Evolutionary conservation across 2,888 invertebrate species (phyloP), one percentile per base, ranked within the genome.

Genomic region (Alsophila aescularia): DNA sequence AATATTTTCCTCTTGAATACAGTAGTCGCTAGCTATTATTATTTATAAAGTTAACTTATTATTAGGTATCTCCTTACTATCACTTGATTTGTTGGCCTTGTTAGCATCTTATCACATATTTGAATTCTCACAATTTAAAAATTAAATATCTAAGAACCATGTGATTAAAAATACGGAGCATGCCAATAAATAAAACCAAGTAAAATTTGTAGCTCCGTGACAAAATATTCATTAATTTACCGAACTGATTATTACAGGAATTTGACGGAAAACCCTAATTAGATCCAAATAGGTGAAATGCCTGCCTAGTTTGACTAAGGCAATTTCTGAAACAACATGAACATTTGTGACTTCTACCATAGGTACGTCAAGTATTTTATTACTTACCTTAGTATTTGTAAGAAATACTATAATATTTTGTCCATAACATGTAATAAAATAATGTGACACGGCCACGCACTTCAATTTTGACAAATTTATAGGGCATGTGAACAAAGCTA

Each of bases 371-470:
- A 66, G 55, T 58, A 64, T 70, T 76, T 76, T 77, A 76, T 47
- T 37, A 27, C 41, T 41, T 21, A 27, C 14, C 13, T 43, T 43
- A n/a, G 37, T 37, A 43, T 40, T 36, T 35, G 36, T 67, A 58
- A 57, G 50, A 54, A 57, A 6, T 9, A 71, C 66, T 69, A 72
- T 66, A 71, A 70, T 68, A 73, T 74, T 70, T 70, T 64, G 58
- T 71, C 68, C 62, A 58, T 66, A 67, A 75, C 77, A 74, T 73
- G 77, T 74, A 70, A 73, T 77, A 75, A 77, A 79, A 77, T 62
- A 72, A 67, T 70, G 66, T 67, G 66, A 69, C 62, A 72, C 67
- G 63, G 64, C 72, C 72, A 70, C 71, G 66, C 73, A 70, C 62
- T 64, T 64, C 43, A 53, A 52, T 47, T 34, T 63, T 69, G 69